Evolutionary conservation across 2,888 invertebrate genomes (phyloP).

Genomic region (Ecliptopera silaceata): DNA sequence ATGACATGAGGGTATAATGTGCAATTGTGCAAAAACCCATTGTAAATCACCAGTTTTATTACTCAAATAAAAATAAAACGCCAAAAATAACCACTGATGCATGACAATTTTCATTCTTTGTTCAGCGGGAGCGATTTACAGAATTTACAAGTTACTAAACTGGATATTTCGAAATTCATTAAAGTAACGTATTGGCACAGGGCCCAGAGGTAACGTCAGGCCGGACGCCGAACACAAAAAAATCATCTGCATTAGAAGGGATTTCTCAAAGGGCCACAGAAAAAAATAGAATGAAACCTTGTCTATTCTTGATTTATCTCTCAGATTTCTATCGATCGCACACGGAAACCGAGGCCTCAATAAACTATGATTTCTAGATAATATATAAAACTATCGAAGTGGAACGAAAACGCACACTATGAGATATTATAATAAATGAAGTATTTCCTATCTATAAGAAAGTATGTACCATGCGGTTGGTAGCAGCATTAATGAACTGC

Average conservation of each 20-base stretch:
- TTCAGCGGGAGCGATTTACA: conserved; percentile 15
- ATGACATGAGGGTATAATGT: conserved; percentile 45
- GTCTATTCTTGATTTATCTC: conserved; percentile 17
- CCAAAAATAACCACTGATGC: conserved; percentile 33
- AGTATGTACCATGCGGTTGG: neutral
- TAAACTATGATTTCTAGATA: conserved; percentile 22
- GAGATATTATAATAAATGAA: conserved; percentile 9
- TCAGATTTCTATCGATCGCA: conserved; percentile 16
- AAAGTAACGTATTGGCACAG: conserved; percentile 12
- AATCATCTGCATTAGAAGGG: conserved; percentile 22
- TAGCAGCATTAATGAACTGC: neutral
- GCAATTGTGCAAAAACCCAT: conserved; percentile 42
- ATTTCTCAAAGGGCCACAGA: conserved; percentile 13
- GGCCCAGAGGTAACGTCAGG: conserved; percentile 9
- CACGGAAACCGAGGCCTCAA: conserved; percentile 18
- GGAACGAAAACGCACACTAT: conserved; percentile 13
- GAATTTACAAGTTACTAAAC: conserved; percentile 17
- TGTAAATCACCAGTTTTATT: conserved; percentile 42
- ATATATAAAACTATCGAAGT: conserved; percentile 22
- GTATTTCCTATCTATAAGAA: neutral
- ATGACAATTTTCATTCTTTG: conserved; percentile 31
- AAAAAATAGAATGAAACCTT: conserved; percentile 19
- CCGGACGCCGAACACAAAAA: conserved; percentile 4
- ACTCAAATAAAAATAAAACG: conserved; percentile 35
- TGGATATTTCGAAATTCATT: conserved; percentile 8